Percentiles rank a stretch among this genome's conserved stretches.
phyloP scores from a whole-genome alignment of 2,888 invertebrate genomes.

The Thalpophila matura region DNA sequence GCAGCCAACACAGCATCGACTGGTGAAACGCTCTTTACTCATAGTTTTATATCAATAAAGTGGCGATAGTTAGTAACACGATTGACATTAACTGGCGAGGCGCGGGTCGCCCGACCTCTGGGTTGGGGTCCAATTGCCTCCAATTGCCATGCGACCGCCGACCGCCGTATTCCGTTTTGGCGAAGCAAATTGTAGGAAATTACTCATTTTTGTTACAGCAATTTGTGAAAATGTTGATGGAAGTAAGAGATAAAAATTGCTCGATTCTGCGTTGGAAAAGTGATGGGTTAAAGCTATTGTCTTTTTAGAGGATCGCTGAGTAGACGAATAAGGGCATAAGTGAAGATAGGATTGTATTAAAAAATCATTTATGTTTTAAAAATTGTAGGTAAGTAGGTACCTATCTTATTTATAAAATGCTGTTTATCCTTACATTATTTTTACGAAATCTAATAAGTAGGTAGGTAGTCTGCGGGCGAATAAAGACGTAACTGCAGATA shows the following conservation, averaged over 20 bases:
- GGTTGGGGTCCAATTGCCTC: conserved; percentile 73
- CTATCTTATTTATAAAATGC: no score
- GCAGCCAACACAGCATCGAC: no score
- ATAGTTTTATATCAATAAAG: conserved; percentile 29
- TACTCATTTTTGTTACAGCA: conserved; percentile 41
- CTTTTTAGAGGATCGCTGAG: not conserved
- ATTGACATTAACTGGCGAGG: conserved; percentile 54
- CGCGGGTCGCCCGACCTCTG: conserved; percentile 67
- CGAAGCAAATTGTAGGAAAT: conserved; percentile 52
- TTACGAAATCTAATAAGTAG: no score
- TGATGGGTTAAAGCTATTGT: not conserved
- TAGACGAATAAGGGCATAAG: not conserved
- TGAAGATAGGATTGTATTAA: not conserved
- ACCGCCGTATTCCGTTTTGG: conserved; percentile 33
- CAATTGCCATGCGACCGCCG: conserved; percentile 74
- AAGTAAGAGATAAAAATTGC: conserved; percentile 14
- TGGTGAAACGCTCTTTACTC: no score
- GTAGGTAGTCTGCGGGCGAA: not conserved
- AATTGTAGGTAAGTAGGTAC: no score
- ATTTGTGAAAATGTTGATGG: conserved; percentile 33
- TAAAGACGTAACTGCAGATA: conserved; percentile 2
- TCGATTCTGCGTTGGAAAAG: not conserved
- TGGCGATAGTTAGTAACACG: conserved; percentile 33
- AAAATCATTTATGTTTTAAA: no score
- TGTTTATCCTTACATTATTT: no score